Conservation (phyloP, 2,797 vertebrate species). For the Galago senegalensis region DNA sequence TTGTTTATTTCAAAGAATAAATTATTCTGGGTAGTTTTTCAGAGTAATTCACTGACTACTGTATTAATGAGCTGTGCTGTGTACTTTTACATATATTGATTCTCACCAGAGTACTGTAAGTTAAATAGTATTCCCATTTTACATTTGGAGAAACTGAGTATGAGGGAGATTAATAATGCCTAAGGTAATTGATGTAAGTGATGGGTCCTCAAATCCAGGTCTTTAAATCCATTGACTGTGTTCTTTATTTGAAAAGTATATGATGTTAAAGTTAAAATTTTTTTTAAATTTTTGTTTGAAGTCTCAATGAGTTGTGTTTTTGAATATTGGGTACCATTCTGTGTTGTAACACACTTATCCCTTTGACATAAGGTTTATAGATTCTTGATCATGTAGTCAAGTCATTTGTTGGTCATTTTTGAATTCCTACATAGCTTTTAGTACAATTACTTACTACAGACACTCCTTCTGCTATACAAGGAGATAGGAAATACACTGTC, state of each 20-base stretch:
- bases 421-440: neutral
- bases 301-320: neutral
- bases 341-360: neutral
- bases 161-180: constrained; percentile 4
- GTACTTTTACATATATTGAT: constrained; percentile 8
- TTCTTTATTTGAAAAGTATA: constrained; percentile 27
- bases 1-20: constrained; percentile 33
- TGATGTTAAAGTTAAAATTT: neutral
- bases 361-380: constrained; percentile 7
- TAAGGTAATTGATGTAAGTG: neutral
- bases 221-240: neutral
- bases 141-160: constrained; percentile 18
- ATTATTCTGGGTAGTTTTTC: constrained; percentile 21
- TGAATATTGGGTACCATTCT: neutral
- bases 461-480: neutral
- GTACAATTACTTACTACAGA: neutral
- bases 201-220: constrained; percentile 33
- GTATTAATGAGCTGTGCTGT: neutral
- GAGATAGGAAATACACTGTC: neutral
- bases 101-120: neutral
- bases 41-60: constrained; percentile 35
- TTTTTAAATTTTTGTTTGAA: constrained; percentile 22
- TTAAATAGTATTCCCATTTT: constrained; percentile 36
- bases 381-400: constrained; percentile 43
- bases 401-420: constrained; percentile 9